A percentile compares a stretch with the other conserved stretches of the same genome.
Conservation (phyloP, 2,797 vertebrate genomes). For the Luscinia luscinia region DNA sequence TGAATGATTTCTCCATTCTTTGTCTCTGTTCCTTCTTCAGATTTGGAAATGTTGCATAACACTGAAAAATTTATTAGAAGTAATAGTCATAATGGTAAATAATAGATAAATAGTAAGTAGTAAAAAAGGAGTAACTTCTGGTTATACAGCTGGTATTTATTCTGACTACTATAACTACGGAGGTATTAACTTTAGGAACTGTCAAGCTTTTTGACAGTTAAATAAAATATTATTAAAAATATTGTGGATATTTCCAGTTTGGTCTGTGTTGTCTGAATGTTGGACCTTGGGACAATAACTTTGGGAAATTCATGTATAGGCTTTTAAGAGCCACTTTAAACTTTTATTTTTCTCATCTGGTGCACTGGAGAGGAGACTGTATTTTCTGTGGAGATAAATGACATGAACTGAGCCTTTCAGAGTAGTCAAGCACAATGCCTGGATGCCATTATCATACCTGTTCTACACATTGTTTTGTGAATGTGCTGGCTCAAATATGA, state of each 20-base stretch:
- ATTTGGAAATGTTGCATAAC: neutral
- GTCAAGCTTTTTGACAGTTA: neutral
- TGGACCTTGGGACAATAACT: neutral
- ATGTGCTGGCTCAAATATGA: neutral
- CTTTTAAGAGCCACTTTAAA: neutral
- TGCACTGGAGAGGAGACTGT: neutral
- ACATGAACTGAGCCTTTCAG: neutral
- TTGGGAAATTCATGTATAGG: neutral
- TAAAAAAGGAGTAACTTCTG: neutral
- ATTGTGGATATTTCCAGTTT: neutral
- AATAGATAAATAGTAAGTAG: neutral
- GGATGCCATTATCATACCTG: neutral
- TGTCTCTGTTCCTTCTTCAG: neutral
- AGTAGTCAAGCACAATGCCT: neutral
- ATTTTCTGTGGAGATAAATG: neutral
- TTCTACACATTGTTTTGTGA: neutral
- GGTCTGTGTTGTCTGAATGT: neutral
- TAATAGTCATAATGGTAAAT: neutral
- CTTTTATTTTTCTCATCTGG: neutral
- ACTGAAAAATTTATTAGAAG: neutral
- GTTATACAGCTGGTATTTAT: neutral
- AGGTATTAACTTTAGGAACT: neutral
- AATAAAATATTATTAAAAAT: neutral
- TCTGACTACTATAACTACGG: neutral
- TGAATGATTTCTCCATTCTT: neutral